Conservation (phyloP, 2,888 invertebrate species). For the Diarsia dahlii region DNA sequence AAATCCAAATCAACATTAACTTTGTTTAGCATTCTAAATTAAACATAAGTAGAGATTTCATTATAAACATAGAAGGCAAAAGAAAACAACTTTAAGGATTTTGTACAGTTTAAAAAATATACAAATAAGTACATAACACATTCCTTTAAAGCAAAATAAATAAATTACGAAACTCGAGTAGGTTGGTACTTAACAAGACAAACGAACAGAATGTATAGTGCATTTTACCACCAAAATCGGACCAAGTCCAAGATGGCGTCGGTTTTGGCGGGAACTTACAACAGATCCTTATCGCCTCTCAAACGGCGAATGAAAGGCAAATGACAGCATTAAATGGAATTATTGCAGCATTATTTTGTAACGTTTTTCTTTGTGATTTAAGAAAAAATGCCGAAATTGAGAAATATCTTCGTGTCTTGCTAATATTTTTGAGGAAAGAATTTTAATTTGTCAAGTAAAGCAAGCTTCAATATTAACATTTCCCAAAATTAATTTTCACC, state of each 20-base stretch:
- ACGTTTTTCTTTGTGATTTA: slow-evolving; percentile 43
- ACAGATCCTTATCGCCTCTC: slow-evolving; percentile 73
- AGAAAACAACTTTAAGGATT: neutral
- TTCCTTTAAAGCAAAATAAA: slow-evolving; percentile 28
- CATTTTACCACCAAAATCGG: slow-evolving; percentile 67
- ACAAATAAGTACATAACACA: slow-evolving; percentile 27
- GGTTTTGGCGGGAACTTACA: slow-evolving; percentile 73
- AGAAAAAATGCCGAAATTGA: slow-evolving; percentile 33
- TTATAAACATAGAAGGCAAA: neutral
- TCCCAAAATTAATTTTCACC: neutral
- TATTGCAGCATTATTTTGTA: slow-evolving; percentile 70
- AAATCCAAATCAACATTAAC: neutral
- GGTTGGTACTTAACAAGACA: slow-evolving; percentile 29
- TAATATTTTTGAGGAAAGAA: slow-evolving; percentile 1
- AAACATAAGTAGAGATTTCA: neutral
- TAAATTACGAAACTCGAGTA: slow-evolving; percentile 37
- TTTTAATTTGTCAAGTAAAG: neutral
- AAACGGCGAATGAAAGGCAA: slow-evolving; percentile 71
- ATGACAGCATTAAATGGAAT: slow-evolving; percentile 76
- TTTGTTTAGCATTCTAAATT: neutral
- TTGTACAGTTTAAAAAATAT: slow-evolving; percentile 4
- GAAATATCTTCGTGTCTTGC: neutral
- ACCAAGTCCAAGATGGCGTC: slow-evolving; percentile 70
- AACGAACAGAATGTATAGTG: slow-evolving; percentile 53
- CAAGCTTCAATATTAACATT: neutral